phyloP scores from a whole-genome alignment of 2,797 vertebrate species.

The Pampus argenteus region DNA sequence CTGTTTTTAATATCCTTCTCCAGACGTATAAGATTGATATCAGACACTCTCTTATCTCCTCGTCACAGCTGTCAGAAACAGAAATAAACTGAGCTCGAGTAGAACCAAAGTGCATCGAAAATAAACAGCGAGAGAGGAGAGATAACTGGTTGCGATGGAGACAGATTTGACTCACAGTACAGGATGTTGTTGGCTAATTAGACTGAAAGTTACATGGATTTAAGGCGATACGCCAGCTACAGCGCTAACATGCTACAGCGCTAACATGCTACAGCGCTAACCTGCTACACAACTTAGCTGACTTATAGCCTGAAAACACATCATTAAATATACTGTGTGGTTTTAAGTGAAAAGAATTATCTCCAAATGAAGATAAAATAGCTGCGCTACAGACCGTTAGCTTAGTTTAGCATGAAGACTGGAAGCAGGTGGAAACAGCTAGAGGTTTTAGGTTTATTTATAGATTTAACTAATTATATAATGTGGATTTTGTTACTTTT shows the following conservation, averaged over 20 bases:
- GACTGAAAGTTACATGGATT: not conserved
- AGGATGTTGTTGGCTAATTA: not conserved
- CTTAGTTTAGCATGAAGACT: too few relatives aligned
- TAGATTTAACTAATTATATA: too few relatives aligned
- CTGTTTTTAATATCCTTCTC: conserved; percentile 27
- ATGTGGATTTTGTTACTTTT: not conserved
- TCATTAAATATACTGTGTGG: too few relatives aligned
- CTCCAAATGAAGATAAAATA: too few relatives aligned
- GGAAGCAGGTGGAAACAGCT: too few relatives aligned
- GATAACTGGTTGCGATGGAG: not conserved
- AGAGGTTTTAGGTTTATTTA: too few relatives aligned
- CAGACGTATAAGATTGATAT: conserved; percentile 19
- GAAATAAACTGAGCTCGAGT: conserved; percentile 8
- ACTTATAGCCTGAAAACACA: not conserved
- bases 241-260: too few relatives aligned
- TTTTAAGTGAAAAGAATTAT: too few relatives aligned
- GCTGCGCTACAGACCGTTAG: too few relatives aligned
- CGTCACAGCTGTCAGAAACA: not conserved
- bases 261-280: too few relatives aligned
- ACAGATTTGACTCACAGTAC: not conserved
- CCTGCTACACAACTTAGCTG: not conserved
- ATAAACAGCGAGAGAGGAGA: not conserved
- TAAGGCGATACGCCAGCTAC: not conserved
- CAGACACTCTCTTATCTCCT: too few relatives aligned
- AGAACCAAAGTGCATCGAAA: not conserved